Conservation (phyloP, 2,888 invertebrate species). For the Drosophila sordidapex region DNA sequence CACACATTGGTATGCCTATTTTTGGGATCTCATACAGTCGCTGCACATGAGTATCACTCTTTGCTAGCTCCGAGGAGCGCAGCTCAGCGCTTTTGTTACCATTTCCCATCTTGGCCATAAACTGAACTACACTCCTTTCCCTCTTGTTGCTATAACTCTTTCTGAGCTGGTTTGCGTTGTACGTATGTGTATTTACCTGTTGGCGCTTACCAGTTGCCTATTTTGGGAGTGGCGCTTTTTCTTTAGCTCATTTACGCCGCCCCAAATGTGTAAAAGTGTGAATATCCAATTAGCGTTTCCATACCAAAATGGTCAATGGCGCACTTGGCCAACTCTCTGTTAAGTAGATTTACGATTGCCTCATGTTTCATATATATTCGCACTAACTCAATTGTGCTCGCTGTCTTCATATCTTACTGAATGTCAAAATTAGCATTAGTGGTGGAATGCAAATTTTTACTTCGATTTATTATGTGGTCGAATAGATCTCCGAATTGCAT, state of each 20-base stretch:
- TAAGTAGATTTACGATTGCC: constrained; percentile 22
- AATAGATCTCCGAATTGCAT: not conserved
- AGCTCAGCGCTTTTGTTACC: constrained; percentile 58
- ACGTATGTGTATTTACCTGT: constrained; percentile 43
- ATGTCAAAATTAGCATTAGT: not conserved
- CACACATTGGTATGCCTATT: constrained; percentile 80
- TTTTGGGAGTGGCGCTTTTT: constrained; percentile 80
- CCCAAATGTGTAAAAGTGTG: constrained; percentile 76
- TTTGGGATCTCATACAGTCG: constrained; percentile 53
- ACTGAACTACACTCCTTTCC: constrained; percentile 20
- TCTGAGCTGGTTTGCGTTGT: constrained; percentile 38
- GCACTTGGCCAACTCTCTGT: constrained; percentile 2
- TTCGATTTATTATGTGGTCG: constrained; percentile 1
- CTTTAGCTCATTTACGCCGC: constrained; percentile 71
- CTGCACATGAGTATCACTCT: constrained; percentile 32
- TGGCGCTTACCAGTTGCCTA: constrained; percentile 80
- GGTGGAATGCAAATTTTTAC: not conserved
- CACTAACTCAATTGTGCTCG: constrained; percentile 6
- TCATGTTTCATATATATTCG: constrained; percentile 10
- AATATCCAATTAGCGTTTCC: constrained; percentile 75
- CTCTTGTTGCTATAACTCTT: constrained; percentile 7
- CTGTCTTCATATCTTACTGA: constrained; percentile 19
- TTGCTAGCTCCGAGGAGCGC: constrained; percentile 46
- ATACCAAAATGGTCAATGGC: constrained; percentile 51
- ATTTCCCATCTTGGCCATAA: constrained; percentile 63